Percentiles rank a stretch among this genome's conserved stretches.
These are phyloP conservation scores for Pseudachorutes palmiensis DNA, from an alignment of 1,140 invertebrate species.

Conservation along the genomic window DNA sequence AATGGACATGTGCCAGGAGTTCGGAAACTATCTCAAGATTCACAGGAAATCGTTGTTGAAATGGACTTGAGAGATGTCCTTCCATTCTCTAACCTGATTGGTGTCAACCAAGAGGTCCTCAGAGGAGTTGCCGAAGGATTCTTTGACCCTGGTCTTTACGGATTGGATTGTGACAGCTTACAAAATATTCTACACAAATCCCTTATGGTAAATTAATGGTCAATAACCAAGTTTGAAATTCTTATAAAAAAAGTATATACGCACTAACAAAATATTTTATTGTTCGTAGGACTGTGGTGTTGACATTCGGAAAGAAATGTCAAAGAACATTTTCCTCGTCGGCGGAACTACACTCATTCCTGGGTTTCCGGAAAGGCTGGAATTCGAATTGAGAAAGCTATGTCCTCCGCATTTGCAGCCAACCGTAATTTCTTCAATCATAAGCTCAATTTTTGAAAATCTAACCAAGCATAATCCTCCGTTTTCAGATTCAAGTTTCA, in stretches of 20 bases:
- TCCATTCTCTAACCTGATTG: conserved; percentile 33
- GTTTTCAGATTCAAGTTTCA: conserved; percentile 54
- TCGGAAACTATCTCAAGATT: conserved; percentile 32
- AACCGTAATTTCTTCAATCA: conserved; percentile 45
- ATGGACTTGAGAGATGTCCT: conserved; percentile 37
- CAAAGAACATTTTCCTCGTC: conserved; percentile 45
- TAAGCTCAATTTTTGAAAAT: too few relatives aligned
- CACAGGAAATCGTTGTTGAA: conserved; percentile 36
- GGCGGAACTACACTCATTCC: conserved; percentile 55
- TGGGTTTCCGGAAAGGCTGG: conserved; percentile 53
- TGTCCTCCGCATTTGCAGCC: conserved; percentile 52
- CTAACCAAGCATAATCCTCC: too few relatives aligned
- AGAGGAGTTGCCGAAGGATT: conserved; percentile 52
- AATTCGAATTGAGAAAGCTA: conserved; percentile 51
- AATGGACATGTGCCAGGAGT: conserved; percentile 10
- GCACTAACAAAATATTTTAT: background rate
- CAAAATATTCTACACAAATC: conserved; percentile 54
- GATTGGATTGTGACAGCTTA: conserved; percentile 52
- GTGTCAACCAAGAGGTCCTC: conserved; percentile 43
- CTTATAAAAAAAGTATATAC: background rate
- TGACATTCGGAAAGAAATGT: conserved; percentile 50
- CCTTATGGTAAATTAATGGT: conserved; percentile 46
- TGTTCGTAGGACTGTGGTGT: conserved; percentile 46
- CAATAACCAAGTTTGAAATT: conserved; percentile 9
- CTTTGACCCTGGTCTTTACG: conserved; percentile 56